Percentiles rank a stretch among this genome's conserved stretches.
Evolutionary conservation across 2,797 vertebrate genomes (phyloP).

Genomic region (Sebastes nivosus): DNA sequence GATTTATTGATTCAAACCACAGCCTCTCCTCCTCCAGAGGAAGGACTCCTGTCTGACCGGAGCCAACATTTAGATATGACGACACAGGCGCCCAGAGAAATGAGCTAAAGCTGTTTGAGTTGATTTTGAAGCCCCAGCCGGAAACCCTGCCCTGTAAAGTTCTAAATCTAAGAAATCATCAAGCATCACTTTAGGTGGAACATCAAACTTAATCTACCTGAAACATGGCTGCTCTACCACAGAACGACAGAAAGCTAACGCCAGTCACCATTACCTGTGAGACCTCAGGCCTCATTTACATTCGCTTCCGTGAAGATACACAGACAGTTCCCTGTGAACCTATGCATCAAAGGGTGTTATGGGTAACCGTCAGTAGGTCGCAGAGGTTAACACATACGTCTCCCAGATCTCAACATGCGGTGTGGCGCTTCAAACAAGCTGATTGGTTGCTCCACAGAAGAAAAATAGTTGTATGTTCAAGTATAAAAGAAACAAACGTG

Average conservation of each 20-base stretch:
- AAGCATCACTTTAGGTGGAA: background rate
- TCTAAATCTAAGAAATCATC: slow-evolving; percentile 27
- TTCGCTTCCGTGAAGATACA: background rate
- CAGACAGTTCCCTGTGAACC: background rate
- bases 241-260: background rate
- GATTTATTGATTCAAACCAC: slow-evolving; percentile 35
- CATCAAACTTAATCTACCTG: background rate
- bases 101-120: slow-evolving; percentile 32
- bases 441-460: no score
- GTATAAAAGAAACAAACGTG: no score
- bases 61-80: slow-evolving; percentile 1
- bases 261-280: background rate
- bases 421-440: no score
- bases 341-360: background rate
- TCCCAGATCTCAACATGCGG: no score
- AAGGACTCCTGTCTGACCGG: slow-evolving; percentile 10
- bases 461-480: no score
- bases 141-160: background rate
- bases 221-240: background rate
- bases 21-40: background rate
- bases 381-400: background rate
- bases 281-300: background rate
- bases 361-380: background rate
- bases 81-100: slow-evolving; percentile 39
- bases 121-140: slow-evolving; percentile 18